Conservation (phyloP, 2,797 vertebrate species). For the Babyrousa celebensis region DNA sequence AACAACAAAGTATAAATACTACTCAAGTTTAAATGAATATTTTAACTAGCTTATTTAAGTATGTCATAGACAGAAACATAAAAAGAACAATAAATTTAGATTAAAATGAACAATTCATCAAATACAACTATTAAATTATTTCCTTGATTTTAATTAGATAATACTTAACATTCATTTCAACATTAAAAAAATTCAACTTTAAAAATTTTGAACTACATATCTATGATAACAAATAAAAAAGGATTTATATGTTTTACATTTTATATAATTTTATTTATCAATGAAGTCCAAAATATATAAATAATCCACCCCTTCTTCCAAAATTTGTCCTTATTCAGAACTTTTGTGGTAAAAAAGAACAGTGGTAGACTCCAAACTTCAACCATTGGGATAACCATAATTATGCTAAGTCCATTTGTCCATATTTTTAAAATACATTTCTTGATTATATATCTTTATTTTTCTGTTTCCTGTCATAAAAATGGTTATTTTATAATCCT, state of each 20-base stretch:
- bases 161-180: background rate
- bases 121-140: background rate
- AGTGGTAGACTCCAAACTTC: background rate
- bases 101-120: background rate
- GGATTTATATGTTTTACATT: background rate
- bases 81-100: background rate
- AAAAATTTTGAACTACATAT: background rate
- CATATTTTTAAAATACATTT: background rate
- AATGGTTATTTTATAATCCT: background rate
- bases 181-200: background rate
- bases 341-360: background rate
- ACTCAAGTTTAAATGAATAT: background rate
- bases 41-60: background rate
- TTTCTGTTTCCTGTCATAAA: background rate
- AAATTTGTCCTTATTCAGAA: background rate
- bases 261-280: background rate
- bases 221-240: background rate
- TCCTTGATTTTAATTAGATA: background rate
- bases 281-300: background rate
- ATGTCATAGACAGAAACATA: background rate
- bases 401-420: background rate
- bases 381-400: background rate
- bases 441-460: background rate
- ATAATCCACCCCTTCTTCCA: background rate
- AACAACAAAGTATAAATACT: background rate